Evolutionary conservation across 2,797 vertebrate genomes (phyloP).

Genomic region (Atherinosoma microstoma): DNA sequence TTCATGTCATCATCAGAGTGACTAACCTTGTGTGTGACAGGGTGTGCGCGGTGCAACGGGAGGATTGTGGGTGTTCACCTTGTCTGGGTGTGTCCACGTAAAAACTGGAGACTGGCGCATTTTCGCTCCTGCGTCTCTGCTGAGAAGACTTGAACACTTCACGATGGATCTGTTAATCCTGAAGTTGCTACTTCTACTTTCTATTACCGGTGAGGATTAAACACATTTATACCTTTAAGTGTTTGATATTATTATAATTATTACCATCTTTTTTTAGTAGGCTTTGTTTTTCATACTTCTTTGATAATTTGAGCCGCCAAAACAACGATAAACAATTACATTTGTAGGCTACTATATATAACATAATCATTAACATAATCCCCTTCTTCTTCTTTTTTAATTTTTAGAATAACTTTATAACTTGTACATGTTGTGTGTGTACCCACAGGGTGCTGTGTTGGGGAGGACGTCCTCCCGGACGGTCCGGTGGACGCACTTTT

Average conservation of each 20-base stretch:
- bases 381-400: neutral
- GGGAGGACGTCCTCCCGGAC: neutral
- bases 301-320: too few species aligned
- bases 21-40: too few species aligned
- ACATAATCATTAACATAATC: too few species aligned
- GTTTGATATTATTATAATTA: accelerated
- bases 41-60: too few species aligned
- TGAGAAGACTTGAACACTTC: slow-evolving; percentile 46
- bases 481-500: slow-evolving; percentile 27
- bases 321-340: too few species aligned
- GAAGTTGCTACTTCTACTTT: slow-evolving; percentile 46
- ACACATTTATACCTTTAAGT: too few species aligned
- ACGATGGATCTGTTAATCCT: slow-evolving; percentile 44
- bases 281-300: neutral
- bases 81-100: slow-evolving; percentile 53
- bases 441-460: slow-evolving; percentile 22
- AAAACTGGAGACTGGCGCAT: slow-evolving; percentile 35
- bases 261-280: neutral
- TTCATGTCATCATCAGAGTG: neutral
- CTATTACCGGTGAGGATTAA: slow-evolving; percentile 39
- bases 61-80: slow-evolving; percentile 21
- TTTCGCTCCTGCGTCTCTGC: slow-evolving; percentile 28
- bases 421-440: neutral
- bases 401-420: neutral
- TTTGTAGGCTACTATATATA: too few species aligned